These are phyloP conservation scores for Tapirus indicus DNA, from an alignment of 2,797 vertebrate species.

Conservation along the genomic window DNA sequence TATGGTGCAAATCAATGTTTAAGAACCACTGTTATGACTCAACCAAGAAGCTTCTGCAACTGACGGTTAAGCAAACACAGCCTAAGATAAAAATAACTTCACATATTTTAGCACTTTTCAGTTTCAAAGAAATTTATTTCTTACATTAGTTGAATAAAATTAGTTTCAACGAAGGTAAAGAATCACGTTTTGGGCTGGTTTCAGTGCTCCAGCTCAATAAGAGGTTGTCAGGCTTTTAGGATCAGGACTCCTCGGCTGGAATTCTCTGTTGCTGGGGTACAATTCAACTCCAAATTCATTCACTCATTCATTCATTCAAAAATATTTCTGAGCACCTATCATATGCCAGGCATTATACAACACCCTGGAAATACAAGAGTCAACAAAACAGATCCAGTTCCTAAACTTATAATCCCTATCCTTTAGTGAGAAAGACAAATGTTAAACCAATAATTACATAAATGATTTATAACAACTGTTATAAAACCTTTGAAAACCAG, in stretches of 20 bases:
- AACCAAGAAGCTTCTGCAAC: conserved; percentile 39
- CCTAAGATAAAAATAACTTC: conserved; percentile 38
- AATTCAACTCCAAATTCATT: conserved; percentile 34
- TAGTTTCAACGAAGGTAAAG: conserved; percentile 37
- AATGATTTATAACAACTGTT: conserved; percentile 21
- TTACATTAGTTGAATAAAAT: not conserved
- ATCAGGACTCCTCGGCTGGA: not conserved
- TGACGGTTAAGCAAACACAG: not conserved
- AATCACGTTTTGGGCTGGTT: not conserved
- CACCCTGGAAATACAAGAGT: not conserved
- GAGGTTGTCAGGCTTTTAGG: not conserved
- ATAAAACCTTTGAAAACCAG: conserved; percentile 5
- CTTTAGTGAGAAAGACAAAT: not conserved
- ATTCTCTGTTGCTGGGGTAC: not conserved
- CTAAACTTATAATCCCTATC: conserved; percentile 26
- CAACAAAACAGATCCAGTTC: not conserved
- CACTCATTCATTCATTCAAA: not conserved
- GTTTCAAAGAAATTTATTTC: conserved; percentile 33
- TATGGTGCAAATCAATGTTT: conserved; percentile 1
- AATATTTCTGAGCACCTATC: conserved; percentile 17
- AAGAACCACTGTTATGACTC: not conserved
- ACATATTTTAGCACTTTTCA: not conserved
- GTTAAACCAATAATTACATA: conserved; percentile 17
- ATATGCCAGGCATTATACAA: not conserved
- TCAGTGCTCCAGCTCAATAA: not conserved